Base-by-base conservation (phyloP, 2,888 invertebrate species). In the Neuroscelio doddi region DNA sequence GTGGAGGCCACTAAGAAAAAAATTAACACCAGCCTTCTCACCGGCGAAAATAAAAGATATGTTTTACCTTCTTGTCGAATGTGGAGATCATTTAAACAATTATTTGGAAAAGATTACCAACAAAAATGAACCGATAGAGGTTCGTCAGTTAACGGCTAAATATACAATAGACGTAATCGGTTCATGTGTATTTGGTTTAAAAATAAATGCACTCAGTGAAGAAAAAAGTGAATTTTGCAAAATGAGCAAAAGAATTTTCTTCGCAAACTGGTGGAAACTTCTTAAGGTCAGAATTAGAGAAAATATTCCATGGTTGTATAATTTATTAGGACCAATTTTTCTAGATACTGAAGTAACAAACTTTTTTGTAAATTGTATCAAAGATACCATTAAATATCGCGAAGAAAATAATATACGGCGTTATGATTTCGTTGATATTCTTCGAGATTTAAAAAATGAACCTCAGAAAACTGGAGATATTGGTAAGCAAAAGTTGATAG, bases 1-100 rank as follows among this genome's bases (percentile, higher is more conserved):
- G 66, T 88, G 89, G 88, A 87, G 86, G 58, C 75, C 79, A 1
- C 76, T 85, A 0, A 80, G 89, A 3, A 76, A 80, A 1, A 86
- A 86, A 68, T 67, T 88, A 9, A 85, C 87, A 1, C 82, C 87
- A 0, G 86, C 85, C 0, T 84, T 89, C 14, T 86, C 88, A 0
- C 75, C 80, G 10, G 85, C 83, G 29, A 86, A 87, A 62, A 86
- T 86, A 12, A 88, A 87, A 68, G 76, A 85, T 0, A 85, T 87
- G 69, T 87, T 86, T 59, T 83, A 85, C 0, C 78, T 87, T 1
- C 84, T 88, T 5, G 72, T 79, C 9, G 80, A 85, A 14, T 86
- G 87, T 1, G 81, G 85, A 1, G 69, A 80, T 9, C 77, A 80
- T 36, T 70, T 89, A 63, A 77, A 80, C 0, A 72, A 79, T 1